Conservation (phyloP, 2,113 vertebrate species). For the Blennius ocellaris region DNA sequence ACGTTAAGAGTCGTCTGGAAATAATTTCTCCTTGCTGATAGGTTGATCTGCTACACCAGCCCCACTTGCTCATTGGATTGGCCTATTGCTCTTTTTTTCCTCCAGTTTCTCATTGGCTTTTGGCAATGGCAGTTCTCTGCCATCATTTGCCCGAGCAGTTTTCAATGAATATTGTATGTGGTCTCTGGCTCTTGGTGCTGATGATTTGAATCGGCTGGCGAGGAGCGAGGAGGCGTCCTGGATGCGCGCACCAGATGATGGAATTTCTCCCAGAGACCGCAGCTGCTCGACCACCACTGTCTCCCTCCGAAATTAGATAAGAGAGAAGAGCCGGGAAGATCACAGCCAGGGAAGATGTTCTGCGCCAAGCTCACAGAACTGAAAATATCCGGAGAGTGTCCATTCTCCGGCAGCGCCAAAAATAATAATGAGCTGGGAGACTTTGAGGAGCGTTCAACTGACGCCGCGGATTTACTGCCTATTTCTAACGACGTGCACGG, state of each 20-base stretch:
- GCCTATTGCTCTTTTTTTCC: conserved; percentile 54
- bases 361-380: conserved; percentile 96
- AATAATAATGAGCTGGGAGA: conserved; percentile 83
- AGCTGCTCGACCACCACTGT: conserved; percentile 56
- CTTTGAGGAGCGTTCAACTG: conserved; percentile 76
- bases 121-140: conserved; percentile 58
- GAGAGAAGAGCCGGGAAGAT: conserved; percentile 24
- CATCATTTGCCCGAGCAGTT: conserved; percentile 74
- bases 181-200: conserved; percentile 54
- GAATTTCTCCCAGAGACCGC: conserved; percentile 60
- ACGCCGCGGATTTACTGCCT: conserved; percentile 77
- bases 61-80: conserved; percentile 74
- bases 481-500: conserved; percentile 86
- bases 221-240: conserved; percentile 38
- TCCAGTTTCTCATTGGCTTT: conserved; percentile 76
- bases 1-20: conserved; percentile 64
- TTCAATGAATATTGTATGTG: conserved; percentile 78
- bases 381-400: conserved; percentile 95
- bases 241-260: conserved; percentile 67
- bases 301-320: conserved; percentile 60
- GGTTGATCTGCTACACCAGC: conserved; percentile 68
- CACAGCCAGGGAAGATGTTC: conserved; percentile 87
- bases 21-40: conserved; percentile 74
- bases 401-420: conserved; percentile 89
- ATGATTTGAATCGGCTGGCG: conserved; percentile 64